A percentile compares a stretch with the other conserved stretches of the same genome.
Conservation (phyloP, 2,113 vertebrate genomes). For the Plestiodon gilberti region DNA sequence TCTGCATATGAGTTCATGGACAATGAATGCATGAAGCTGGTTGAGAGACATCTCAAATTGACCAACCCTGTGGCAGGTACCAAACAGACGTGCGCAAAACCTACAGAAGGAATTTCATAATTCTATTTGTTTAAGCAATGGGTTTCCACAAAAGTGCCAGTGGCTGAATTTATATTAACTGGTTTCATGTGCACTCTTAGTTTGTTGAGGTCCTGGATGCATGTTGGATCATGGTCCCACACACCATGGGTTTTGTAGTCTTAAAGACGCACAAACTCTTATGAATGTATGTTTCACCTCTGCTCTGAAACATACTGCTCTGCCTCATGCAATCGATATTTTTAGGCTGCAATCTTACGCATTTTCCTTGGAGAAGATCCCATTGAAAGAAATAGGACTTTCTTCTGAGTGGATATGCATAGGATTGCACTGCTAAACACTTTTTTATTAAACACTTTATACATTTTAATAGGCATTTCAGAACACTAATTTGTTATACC, state of each 20-base stretch:
- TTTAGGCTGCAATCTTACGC: no score
- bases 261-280: not conserved
- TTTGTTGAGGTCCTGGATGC: not conserved
- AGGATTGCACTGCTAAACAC: no score
- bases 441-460: not conserved
- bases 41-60: slow-evolving; percentile 85
- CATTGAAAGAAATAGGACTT: no score
- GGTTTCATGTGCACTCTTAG: not conserved
- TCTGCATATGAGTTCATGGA: slow-evolving; percentile 97
- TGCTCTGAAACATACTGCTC: not conserved
- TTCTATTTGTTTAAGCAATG: not conserved
- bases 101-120: not conserved
- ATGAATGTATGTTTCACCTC: not conserved
- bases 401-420: no score
- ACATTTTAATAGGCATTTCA: not conserved
- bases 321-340: not conserved
- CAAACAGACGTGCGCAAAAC: not conserved
- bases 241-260: not conserved
- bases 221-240: not conserved
- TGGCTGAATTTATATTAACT: not conserved
- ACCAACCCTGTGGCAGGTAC: slow-evolving; percentile 88
- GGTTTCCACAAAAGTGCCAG: not conserved
- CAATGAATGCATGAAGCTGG: slow-evolving; percentile 86
- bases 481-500: not conserved
- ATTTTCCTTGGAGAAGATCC: no score